These are phyloP conservation scores for Enteromius thamalakanensis DNA, from an alignment of 2,797 vertebrate genomes.

Conservation along the genomic window DNA sequence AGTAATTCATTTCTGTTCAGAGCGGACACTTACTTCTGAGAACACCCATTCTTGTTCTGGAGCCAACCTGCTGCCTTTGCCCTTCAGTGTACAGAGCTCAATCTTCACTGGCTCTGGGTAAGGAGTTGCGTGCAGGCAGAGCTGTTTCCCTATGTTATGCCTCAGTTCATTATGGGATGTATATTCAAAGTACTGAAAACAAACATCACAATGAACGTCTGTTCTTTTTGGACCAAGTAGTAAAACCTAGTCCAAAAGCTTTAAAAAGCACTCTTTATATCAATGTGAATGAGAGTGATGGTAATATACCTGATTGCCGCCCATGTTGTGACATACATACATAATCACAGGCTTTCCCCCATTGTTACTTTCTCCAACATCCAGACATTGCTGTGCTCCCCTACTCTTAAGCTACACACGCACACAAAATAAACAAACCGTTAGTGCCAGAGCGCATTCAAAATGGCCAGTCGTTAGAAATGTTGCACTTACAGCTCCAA, in stretches of 20 bases:
- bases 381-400: conserved; percentile 83
- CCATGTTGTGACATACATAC: conserved; percentile 94
- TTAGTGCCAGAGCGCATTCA: background rate
- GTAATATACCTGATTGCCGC: conserved; percentile 90
- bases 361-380: conserved; percentile 85
- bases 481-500: conserved; percentile 84
- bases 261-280: background rate
- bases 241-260: background rate
- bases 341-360: conserved; percentile 91
- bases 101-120: conserved; percentile 72
- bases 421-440: background rate
- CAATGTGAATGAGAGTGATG: background rate
- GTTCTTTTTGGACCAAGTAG: background rate
- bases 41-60: conserved; percentile 88
- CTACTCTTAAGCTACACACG: conserved; percentile 84
- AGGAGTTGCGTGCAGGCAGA: conserved; percentile 81
- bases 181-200: conserved; percentile 92
- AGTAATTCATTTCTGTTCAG: background rate
- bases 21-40: conserved; percentile 77
- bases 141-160: conserved; percentile 91
- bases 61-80: conserved; percentile 78
- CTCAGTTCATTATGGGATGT: conserved; percentile 87
- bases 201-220: conserved; percentile 6
- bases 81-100: conserved; percentile 80
- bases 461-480: background rate